phyloP scores from a whole-genome alignment of 2,113 vertebrate species.

The Xenus cinereus region DNA sequence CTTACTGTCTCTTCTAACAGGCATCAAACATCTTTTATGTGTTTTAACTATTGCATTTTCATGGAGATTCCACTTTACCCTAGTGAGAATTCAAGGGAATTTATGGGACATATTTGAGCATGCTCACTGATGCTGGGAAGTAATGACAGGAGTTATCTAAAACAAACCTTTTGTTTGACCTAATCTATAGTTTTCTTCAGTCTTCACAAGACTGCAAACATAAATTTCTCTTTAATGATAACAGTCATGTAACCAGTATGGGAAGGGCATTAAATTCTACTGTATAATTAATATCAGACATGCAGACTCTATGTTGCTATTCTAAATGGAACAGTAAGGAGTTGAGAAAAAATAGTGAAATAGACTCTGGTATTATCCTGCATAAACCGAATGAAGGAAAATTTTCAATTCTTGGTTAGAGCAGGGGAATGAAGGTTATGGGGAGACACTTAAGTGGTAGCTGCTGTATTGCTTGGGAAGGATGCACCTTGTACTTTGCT shows the following conservation, averaged over 20 bases:
- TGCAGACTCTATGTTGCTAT: not conserved
- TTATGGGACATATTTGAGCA: not conserved
- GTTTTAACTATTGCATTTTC: not conserved
- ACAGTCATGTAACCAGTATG: not conserved
- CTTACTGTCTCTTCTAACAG: not conserved
- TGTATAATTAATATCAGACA: not conserved
- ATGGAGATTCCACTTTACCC: not conserved
- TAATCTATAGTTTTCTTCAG: not conserved
- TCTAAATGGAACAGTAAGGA: not conserved
- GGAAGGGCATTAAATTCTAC: not conserved
- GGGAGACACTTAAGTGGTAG: not conserved
- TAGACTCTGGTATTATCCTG: not conserved
- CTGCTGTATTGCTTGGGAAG: not conserved
- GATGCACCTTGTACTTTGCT: not conserved
- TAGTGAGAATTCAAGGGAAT: not conserved
- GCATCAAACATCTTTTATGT: not conserved
- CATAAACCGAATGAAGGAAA: not conserved
- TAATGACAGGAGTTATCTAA: not conserved
- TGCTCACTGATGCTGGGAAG: not conserved
- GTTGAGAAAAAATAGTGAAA: not conserved
- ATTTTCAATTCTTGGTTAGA: not conserved
- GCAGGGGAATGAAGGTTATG: not conserved
- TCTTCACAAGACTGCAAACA: not conserved
- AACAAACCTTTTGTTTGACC: not conserved
- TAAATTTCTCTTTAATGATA: not conserved